phyloP scores from a whole-genome alignment of 2,888 invertebrate genomes.

The Aphodius granarius region DNA sequence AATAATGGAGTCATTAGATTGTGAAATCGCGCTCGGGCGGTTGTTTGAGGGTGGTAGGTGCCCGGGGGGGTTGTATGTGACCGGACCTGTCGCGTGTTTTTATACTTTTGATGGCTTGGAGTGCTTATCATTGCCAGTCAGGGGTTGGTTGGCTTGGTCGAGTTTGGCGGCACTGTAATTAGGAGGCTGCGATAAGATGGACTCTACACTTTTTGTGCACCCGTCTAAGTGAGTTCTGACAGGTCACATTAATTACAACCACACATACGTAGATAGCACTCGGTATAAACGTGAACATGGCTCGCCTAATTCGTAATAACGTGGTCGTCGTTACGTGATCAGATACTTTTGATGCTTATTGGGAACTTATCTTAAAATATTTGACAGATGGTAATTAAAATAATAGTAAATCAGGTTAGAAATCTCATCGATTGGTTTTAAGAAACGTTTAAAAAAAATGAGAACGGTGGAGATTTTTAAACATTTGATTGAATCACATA shows the following conservation, averaged over 20 bases:
- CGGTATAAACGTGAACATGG: not conserved
- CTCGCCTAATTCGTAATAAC: not conserved
- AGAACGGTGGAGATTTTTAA: too few relatives aligned
- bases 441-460: too few relatives aligned
- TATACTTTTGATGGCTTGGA: slow-evolving; percentile 32
- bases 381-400: too few relatives aligned
- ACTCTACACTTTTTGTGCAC: slow-evolving; percentile 36
- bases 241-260: slow-evolving; percentile 33
- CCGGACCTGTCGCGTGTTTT: slow-evolving; percentile 30
- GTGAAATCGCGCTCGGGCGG: not conserved
- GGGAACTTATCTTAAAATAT: too few relatives aligned
- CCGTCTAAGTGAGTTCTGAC: slow-evolving; percentile 33
- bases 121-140: slow-evolving; percentile 31
- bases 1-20: slow-evolving; percentile 14
- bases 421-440: too few relatives aligned
- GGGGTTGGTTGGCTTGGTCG: slow-evolving; percentile 24
- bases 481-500: too few relatives aligned
- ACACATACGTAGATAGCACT: not conserved
- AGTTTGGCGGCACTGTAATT: slow-evolving; percentile 32
- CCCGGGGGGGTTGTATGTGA: not conserved
- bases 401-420: too few relatives aligned
- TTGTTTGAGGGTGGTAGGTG: not conserved
- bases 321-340: too few relatives aligned
- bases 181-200: slow-evolving; percentile 36
- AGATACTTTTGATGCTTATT: too few relatives aligned